These are phyloP conservation scores for Meleagris gallopavo DNA, from an alignment of 2,113 vertebrate species.

Conservation along the genomic window DNA sequence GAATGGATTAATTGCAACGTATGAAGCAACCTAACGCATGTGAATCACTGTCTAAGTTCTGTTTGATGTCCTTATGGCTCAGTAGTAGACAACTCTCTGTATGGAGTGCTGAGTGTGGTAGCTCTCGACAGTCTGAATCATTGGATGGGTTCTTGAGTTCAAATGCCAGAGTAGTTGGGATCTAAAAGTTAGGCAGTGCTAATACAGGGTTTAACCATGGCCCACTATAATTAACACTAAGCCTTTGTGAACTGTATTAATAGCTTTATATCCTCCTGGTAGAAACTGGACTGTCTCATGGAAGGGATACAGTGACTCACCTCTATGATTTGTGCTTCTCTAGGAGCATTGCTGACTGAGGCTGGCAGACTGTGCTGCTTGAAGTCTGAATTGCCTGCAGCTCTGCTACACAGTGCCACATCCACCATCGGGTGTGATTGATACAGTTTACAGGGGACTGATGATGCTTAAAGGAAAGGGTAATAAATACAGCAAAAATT, in stretches of 20 bases:
- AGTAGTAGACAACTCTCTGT: background rate
- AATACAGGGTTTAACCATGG: background rate
- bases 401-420: background rate
- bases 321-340: background rate
- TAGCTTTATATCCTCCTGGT: background rate
- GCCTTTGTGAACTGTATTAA: fast-evolving
- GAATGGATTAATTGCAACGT: background rate
- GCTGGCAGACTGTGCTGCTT: background rate
- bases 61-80: background rate
- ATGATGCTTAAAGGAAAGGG: background rate
- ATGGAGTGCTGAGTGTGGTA: background rate
- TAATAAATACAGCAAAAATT: background rate
- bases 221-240: background rate
- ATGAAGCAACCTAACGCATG: background rate
- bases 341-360: background rate
- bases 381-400: background rate
- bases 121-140: background rate
- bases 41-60: background rate
- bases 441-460: background rate
- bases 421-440: fast-evolving
- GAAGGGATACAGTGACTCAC: background rate
- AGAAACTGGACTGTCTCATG: background rate
- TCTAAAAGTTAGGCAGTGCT: background rate
- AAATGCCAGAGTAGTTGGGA: background rate
- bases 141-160: background rate